Evolutionary conservation across 2,888 invertebrate genomes (phyloP), one percentile per base, ranked within the genome.

Genomic region (Frankliniella fusca): DNA sequence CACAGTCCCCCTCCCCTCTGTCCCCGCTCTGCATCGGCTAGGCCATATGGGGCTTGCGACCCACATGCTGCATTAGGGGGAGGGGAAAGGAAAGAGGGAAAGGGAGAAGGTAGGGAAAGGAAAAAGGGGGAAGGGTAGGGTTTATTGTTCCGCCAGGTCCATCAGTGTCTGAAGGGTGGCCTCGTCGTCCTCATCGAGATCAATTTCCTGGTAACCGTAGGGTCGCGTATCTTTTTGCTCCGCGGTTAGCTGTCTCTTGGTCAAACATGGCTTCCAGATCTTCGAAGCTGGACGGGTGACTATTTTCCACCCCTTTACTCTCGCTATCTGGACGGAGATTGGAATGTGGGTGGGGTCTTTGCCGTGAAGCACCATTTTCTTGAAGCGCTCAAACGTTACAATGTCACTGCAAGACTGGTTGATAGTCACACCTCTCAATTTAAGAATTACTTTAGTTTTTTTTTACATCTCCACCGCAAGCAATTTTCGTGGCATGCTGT

Each of bases 321-420:
- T 38, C 15, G 70, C 48, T 3, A 82, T 82, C 28, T 65, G 50
- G 10, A 12, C 27, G 23, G 82, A 80, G 15, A 48, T 76, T 8
- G 3, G 3, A 8, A 82, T 61, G 7, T 12, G n/a, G 11, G 80
- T 70, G 11, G 82, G 80, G 50, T n/a, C 20, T 12, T 5, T n/a
- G 3, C 61, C 54, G 10, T 82, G 11, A 1, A 82, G 20, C 5
- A 79, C 80, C 49, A 76, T 70, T 1, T 27, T 18, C 18, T 80
- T 82, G 80, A 79, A 49, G 18, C 23, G 23, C 27, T 82, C 82
- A 80, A 79, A 79, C 54, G 79, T 82, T 3, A 82, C 28, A 1
- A 80, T 10, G 27, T 82, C 23, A 3, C 15, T 18, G 20, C 15
- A 18, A 7, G 65, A 10, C 11, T 65, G 20, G 20, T 65, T 65